These are phyloP conservation scores for Drosophila pallidifrons DNA, from an alignment of 1,140 invertebrate species.

Conservation along the genomic window DNA sequence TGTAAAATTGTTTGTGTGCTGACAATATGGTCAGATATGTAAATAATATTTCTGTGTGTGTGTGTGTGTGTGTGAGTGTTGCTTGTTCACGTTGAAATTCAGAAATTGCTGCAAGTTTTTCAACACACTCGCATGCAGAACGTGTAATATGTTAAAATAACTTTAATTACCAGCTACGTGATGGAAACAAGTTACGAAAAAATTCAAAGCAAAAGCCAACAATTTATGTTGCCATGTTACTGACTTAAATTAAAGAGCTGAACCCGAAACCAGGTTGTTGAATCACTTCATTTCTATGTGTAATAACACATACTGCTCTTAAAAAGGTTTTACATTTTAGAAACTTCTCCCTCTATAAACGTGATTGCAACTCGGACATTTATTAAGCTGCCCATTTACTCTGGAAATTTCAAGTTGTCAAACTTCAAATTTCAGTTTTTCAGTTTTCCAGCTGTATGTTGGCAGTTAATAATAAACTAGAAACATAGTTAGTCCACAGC, in stretches of 20 bases:
- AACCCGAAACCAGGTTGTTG: background rate
- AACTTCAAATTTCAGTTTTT: too few species aligned
- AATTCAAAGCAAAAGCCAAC: conserved; percentile 4
- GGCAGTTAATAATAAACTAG: background rate
- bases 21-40: conserved; percentile 22
- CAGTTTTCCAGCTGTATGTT: too few species aligned
- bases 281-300: conserved; percentile 2
- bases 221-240: conserved; percentile 31
- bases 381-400: too few species aligned
- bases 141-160: conserved; percentile 68
- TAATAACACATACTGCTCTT: background rate
- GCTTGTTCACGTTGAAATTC: conserved; percentile 20
- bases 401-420: too few species aligned
- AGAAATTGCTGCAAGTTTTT: conserved; percentile 62
- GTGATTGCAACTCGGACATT: too few species aligned
- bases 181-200: conserved; percentile 16
- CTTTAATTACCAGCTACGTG: conserved; percentile 66
- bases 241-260: conserved; percentile 19
- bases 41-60: background rate
- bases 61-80: conserved; percentile 1
- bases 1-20: conserved; percentile 26
- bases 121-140: conserved; percentile 32
- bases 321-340: too few species aligned
- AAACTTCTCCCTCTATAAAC: too few species aligned
- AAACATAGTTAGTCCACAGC: too few species aligned